phyloP scores from a whole-genome alignment of 2,113 vertebrate genomes.

The Charina bottae region DNA sequence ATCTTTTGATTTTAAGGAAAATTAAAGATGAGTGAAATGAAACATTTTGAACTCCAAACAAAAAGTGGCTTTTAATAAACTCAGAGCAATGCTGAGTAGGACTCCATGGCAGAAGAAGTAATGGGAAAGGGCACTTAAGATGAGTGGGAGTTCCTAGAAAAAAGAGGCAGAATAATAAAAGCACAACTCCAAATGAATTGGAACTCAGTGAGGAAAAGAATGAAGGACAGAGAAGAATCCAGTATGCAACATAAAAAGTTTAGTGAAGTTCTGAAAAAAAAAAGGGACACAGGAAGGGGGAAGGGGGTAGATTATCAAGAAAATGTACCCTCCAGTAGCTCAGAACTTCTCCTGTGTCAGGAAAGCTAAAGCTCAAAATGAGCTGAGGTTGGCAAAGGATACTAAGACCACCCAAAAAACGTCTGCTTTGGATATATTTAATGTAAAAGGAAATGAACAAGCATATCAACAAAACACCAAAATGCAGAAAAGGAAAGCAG shows the following conservation, averaged over 20 bases:
- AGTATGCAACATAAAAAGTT: background rate
- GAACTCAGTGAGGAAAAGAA: background rate
- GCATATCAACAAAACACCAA: background rate
- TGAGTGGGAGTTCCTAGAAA: background rate
- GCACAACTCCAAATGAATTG: background rate
- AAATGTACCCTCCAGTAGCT: background rate
- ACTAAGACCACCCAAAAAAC: background rate
- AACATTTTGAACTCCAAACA: background rate
- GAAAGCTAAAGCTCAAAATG: background rate
- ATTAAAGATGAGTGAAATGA: background rate
- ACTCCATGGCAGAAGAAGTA: background rate
- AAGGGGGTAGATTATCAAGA: too few species aligned
- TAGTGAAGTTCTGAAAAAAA: background rate
- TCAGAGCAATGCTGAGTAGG: background rate
- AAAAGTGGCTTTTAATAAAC: background rate
- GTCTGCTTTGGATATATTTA: background rate
- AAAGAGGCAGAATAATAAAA: background rate
- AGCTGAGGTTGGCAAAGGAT: background rate
- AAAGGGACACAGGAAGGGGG: background rate
- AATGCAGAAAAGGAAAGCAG: background rate
- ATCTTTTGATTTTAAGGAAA: background rate
- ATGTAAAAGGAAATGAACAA: background rate
- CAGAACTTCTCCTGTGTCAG: background rate
- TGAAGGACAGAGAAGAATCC: background rate
- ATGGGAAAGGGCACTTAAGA: background rate